Evolutionary conservation across 2,113 vertebrate genomes (phyloP).

Genomic region (Nycticorax nycticorax): DNA sequence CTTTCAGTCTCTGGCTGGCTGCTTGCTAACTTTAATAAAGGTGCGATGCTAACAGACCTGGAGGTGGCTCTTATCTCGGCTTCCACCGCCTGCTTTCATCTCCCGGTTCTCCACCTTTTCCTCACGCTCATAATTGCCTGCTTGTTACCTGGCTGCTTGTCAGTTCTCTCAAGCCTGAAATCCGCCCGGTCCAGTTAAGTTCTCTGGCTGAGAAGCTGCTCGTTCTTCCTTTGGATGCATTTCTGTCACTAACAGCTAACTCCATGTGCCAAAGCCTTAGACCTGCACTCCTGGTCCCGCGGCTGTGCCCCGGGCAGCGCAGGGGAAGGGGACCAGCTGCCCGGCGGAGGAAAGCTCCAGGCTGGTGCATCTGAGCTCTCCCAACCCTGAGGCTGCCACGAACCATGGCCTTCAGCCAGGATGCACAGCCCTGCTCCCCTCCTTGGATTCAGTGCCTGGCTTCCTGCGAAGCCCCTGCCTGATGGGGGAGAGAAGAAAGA

Average conservation of each 20-base stretch:
- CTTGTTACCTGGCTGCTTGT: not conserved
- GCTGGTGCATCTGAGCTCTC: not conserved
- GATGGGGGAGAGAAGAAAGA: not conserved
- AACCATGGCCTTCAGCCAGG: not conserved
- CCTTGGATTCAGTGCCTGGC: not conserved
- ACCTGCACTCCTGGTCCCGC: too few relatives aligned
- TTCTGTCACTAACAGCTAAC: not conserved
- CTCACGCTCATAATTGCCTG: not conserved
- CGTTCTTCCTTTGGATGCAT: not conserved
- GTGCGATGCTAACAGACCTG: not conserved
- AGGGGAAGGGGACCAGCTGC: not conserved
- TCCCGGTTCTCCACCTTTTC: not conserved
- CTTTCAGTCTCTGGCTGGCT: not conserved
- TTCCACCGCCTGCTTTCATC: not conserved
- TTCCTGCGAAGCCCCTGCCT: not conserved
- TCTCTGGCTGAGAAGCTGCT: not conserved
- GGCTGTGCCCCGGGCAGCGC: rapidly evolving
- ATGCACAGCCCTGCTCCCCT: not conserved
- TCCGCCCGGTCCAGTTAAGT: rapidly evolving
- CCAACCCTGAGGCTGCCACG: not conserved
- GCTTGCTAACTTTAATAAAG: not conserved
- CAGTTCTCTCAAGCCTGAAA: not conserved
- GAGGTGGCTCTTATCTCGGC: not conserved
- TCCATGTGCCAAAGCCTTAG: not conserved
- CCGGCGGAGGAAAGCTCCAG: not conserved